Conservation (phyloP, 1,140 invertebrate genomes). For the Sitobion miscanthi region DNA sequence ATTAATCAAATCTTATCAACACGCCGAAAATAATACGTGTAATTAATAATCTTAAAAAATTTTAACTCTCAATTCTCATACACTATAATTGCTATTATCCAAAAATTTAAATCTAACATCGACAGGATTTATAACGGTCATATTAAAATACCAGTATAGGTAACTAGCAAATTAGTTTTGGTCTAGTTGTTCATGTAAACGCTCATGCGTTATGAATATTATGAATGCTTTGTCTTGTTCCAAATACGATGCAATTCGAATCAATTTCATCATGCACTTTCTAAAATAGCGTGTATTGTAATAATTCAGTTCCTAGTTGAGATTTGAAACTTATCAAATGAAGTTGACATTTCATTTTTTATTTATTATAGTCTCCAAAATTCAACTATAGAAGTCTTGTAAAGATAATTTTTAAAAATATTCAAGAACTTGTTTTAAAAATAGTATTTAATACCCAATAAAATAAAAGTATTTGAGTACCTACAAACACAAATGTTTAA, state of each 20-base stretch:
- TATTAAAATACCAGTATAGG: neutral
- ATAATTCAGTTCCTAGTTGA: neutral
- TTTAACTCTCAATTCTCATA: neutral
- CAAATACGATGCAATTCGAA: constrained; percentile 10
- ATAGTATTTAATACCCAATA: neutral
- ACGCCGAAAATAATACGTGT: neutral
- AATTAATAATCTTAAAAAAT: neutral
- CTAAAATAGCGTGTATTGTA: neutral
- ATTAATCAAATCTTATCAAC: neutral
- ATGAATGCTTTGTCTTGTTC: neutral
- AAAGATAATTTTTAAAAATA: neutral
- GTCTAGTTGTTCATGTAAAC: neutral
- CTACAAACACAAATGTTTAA: neutral
- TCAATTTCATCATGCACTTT: constrained; percentile 21
- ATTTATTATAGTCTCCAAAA: neutral
- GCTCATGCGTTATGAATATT: neutral
- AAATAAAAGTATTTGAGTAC: neutral
- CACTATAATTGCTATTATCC: neutral
- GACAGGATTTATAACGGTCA: neutral
- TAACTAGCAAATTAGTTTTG: neutral
- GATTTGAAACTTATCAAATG: neutral
- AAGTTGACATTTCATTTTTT: neutral
- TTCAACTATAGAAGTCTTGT: too few species aligned
- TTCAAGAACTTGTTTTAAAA: neutral
- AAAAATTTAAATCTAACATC: neutral